These are phyloP conservation scores for Bovichtus diacanthus DNA, from an alignment of 2,797 vertebrate species.

Conservation along the genomic window DNA sequence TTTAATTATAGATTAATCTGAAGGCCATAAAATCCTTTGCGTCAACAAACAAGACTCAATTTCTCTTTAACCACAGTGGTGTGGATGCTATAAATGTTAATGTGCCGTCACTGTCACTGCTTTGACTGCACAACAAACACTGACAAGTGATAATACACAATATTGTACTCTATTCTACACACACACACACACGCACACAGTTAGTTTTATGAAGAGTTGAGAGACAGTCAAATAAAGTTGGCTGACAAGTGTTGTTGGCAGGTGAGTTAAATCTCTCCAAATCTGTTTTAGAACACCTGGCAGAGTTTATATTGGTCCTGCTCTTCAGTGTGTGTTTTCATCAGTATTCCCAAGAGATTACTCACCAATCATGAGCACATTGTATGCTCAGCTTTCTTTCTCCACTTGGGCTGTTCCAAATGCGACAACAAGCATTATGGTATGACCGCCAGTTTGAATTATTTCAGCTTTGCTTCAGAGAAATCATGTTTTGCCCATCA, in stretches of 20 bases:
- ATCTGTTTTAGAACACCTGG: constrained; percentile 63
- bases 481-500: not conserved
- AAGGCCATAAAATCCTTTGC: constrained; percentile 10
- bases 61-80: constrained; percentile 25
- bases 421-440: constrained; percentile 2
- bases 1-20: constrained; percentile 64
- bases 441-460: not conserved
- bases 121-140: constrained; percentile 33
- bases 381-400: constrained; percentile 51
- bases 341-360: constrained; percentile 48
- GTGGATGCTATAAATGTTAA: constrained; percentile 41
- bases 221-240: constrained; percentile 12
- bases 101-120: constrained; percentile 8
- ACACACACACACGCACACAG: not conserved
- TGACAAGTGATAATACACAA: constrained; percentile 3
- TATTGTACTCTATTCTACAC: not conserved
- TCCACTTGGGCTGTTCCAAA: constrained; percentile 21
- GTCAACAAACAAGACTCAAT: constrained; percentile 32
- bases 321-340: constrained; percentile 41
- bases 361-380: constrained; percentile 35
- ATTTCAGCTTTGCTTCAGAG: constrained; percentile 1
- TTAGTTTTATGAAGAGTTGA: constrained; percentile 16
- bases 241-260: constrained; percentile 38
- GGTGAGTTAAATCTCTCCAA: constrained; percentile 51
- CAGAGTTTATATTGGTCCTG: constrained; percentile 37